phyloP scores from a whole-genome alignment of 2,113 vertebrate species.

The Myodes glareolus region DNA sequence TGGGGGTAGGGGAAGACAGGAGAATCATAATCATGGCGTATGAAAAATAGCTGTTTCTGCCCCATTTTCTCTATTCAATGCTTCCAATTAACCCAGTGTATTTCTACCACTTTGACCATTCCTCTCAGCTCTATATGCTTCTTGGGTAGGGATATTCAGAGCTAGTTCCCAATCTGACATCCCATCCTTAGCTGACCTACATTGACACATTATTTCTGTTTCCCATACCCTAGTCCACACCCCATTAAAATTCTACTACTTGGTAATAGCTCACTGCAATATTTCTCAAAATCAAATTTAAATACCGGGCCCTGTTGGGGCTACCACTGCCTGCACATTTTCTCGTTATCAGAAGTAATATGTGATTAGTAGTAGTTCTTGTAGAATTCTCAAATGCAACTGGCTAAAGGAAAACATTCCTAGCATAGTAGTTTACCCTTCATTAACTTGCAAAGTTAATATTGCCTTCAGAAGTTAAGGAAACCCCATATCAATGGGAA shows the following conservation, averaged over 20 bases:
- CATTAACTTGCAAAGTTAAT: conserved; percentile 14
- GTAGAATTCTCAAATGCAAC: not conserved
- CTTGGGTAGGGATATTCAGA: conserved; percentile 14
- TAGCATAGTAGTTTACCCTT: not conserved
- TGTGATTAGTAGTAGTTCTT: not conserved
- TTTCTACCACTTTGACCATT: conserved; percentile 11
- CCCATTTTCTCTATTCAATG: conserved; percentile 45
- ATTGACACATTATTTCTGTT: conserved; percentile 8
- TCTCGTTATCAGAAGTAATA: not conserved
- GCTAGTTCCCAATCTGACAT: conserved; percentile 32
- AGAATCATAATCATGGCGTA: conserved; percentile 47
- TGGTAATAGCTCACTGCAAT: not conserved
- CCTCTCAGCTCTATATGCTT: not conserved
- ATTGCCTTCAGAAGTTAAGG: not conserved
- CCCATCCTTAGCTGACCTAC: conserved; percentile 12
- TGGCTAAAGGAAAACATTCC: not conserved
- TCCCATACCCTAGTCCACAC: conserved; percentile 4
- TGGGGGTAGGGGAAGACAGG: conserved; percentile 10
- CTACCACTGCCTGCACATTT: not conserved
- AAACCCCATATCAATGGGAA: not conserved
- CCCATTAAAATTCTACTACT: conserved; percentile 16
- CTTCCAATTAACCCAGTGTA: conserved; percentile 49
- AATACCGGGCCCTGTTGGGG: not conserved
- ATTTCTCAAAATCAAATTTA: conserved; percentile 55
- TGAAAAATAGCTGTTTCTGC: conserved; percentile 56